Evolutionary conservation across 2,797 vertebrate genomes (phyloP), one percentile per base, ranked within the genome.

Genomic region (Danio aesculapii): DNA sequence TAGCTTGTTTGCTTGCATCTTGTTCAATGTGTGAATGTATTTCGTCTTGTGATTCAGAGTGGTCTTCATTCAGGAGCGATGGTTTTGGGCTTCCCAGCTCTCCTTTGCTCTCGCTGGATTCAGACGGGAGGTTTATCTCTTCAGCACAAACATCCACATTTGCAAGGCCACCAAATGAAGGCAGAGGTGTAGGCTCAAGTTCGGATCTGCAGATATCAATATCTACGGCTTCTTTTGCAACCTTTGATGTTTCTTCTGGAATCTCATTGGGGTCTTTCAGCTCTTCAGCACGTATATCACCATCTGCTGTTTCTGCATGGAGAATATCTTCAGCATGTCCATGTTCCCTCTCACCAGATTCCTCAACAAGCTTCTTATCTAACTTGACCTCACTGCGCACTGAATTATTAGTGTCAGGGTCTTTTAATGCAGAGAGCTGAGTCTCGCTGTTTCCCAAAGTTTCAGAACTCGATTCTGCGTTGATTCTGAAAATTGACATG

Each of bases 401-500:
- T 17, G 10, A 64, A 17, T 88, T 43, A 55, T 50, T 43, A 39
- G 84, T 84, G 30, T 75, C 72, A 83, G 44, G 52, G 73, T 68
- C 10, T 39, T 72, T 63, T 84, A 86, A 73, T 53, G 41, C 55
- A 85, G 83, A 58, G 77, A 59, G 80, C 75, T 87, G 52, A 85
- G 79, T 84, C 90, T 89, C 90, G 71, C 75, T 82, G 75, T 69
- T 63, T 83, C 75, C 62, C 52, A 47, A 80, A 39, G 81, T 86
- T 17, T 85, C 84, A 41, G 66, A 14, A 52, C 30, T 30, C 21
- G 58, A 57, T 47, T 55, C 30, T 30, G 81, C 71, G 50, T 85
- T 86, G 82, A 86, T 87, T 84, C 94, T 95, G 86, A 84, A 92
- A 88, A 83, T 73, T 57, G 49, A 87, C 53, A 84, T 17, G 63